Base-by-base conservation (phyloP, 2,113 vertebrate genomes). In the Sinocyclocheilus anophthalmus region DNA sequence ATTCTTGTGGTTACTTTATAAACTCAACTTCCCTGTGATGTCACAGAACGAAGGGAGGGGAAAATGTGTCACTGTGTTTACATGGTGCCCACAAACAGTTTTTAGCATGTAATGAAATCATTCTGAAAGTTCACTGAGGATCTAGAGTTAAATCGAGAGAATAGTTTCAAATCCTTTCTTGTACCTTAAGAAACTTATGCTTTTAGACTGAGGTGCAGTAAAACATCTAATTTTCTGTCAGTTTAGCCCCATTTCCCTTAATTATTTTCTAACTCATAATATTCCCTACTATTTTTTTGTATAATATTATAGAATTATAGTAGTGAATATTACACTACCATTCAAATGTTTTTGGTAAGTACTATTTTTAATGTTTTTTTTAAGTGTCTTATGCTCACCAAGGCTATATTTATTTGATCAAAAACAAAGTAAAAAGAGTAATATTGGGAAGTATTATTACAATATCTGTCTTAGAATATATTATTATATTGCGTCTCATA, bases 1-100 rank as follows among this genome's bases (percentile, higher is more conserved):
- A 89, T 91, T 91, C 88, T 89, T 87, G 88, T 88, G 88, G 88
- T 85, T 79, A 86, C 79, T 86, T 85, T 88, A 89, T 84, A 88
- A 76, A 79, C 85, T 84, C 76, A 81, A 82, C 87, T 81, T 63
- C 59, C 33, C 88, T 67, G 76, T 89, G 90, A 91, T 89, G 88
- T 89, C 88, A 91, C 61, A 53, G 73, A 53, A 50, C 13, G 45
- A 70, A 84, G 84, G 77, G 86, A 69, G 84, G 79, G 80, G 83
- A 26, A 22, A 86, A 45, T 50, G 50, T 48, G 81, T 84, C 24
- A 84, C 39, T 72, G 45, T 84, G 86, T 59, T 22, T 80, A 42
- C 81, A 50, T 70, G 42, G 53, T 80, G 59, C 53, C n/a, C 81
- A n/a, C 57, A 80, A 39, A 50, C 37, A 48, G 39, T 3, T 33